Evolutionary conservation across 2,113 vertebrate species (phyloP).

Genomic region (Sula dactylatra): DNA sequence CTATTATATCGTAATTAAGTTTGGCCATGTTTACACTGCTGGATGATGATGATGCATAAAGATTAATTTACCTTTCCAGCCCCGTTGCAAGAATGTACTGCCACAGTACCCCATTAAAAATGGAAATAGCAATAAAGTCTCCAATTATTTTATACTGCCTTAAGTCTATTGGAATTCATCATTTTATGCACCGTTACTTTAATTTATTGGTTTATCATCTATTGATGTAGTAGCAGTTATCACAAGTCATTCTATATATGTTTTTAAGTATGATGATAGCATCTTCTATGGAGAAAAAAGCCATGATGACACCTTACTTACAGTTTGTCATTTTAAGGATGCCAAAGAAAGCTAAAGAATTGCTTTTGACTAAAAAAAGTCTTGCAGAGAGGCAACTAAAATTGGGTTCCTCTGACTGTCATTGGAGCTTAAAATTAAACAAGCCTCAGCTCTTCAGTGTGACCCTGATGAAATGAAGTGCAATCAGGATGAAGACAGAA

Average conservation of each 20-base stretch:
- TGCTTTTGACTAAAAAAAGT: background rate
- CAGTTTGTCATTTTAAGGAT: background rate
- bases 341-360: background rate
- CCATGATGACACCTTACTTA: background rate
- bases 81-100: background rate
- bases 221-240: background rate
- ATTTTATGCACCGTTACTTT: background rate
- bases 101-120: conserved; percentile 29
- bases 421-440: conserved; percentile 9
- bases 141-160: conserved; percentile 54
- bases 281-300: background rate
- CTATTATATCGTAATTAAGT: conserved; percentile 61
- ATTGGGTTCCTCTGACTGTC: background rate
- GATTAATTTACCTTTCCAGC: conserved; percentile 62
- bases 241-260: background rate
- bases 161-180: conserved; percentile 27
- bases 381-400: background rate
- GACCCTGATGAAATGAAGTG: background rate
- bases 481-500: background rate
- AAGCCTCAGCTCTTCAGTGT: background rate
- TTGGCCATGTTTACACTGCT: conserved; percentile 61
- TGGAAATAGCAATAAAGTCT: conserved; percentile 27
- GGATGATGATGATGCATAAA: conserved; percentile 53
- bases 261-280: background rate
- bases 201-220: conserved; percentile 31